A percentile compares a stretch with the other conserved stretches of the same genome.
phyloP scores from a whole-genome alignment of 2,888 invertebrate genomes.

The Trichopria drosophilae region DNA sequence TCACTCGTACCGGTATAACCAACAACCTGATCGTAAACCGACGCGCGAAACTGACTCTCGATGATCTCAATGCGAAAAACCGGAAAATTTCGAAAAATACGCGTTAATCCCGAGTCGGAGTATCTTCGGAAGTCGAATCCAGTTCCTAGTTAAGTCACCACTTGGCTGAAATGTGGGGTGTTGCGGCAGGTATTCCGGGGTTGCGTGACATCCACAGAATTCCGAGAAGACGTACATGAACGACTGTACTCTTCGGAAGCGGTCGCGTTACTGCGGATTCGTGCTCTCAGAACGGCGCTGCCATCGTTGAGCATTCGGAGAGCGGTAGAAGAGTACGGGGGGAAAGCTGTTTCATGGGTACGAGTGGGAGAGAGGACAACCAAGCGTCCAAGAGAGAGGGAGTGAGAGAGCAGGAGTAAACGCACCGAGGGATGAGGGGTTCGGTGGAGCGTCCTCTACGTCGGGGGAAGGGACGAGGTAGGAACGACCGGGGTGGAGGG shows the following conservation, averaged over 20 bases:
- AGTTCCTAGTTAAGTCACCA: too few relatives aligned
- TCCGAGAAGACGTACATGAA: slow-evolving; percentile 31
- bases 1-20: not conserved
- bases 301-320: slow-evolving; percentile 34
- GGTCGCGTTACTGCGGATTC: slow-evolving; percentile 55
- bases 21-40: slow-evolving; percentile 2
- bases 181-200: slow-evolving; percentile 13
- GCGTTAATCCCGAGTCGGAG: too few relatives aligned
- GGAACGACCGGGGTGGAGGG: slow-evolving; percentile 30
- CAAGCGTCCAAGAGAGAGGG: too few relatives aligned
- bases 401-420: too few relatives aligned
- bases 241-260: slow-evolving; percentile 48
- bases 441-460: slow-evolving; percentile 30
- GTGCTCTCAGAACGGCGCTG: slow-evolving; percentile 49
- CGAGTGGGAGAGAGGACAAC: too few relatives aligned
- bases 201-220: too few relatives aligned
- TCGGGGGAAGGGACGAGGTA: slow-evolving; percentile 38
- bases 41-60: too few relatives aligned
- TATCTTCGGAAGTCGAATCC: too few relatives aligned
- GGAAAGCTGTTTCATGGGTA: slow-evolving; percentile 25
- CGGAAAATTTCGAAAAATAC: too few relatives aligned
- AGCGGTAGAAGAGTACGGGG: too few relatives aligned
- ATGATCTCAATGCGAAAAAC: too few relatives aligned
- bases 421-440: slow-evolving; percentile 22
- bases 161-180: slow-evolving; percentile 22